These are phyloP conservation scores for Enhydra lutris DNA, from an alignment of 2,113 vertebrate genomes.

Conservation along the genomic window DNA sequence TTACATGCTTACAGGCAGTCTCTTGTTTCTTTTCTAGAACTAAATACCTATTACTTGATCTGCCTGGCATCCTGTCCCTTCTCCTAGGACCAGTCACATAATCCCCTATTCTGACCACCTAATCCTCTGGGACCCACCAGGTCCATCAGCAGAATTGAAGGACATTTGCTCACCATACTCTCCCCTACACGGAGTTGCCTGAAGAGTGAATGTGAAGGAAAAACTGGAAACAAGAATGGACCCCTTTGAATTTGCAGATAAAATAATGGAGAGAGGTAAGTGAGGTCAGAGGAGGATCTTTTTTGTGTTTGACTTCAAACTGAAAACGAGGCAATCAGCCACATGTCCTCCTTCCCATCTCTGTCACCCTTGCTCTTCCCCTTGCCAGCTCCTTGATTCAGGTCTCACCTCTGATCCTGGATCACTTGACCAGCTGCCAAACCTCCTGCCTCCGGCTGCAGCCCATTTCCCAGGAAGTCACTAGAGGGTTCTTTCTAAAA, in stretches of 20 bases:
- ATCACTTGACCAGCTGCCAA: not conserved
- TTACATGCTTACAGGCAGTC: not conserved
- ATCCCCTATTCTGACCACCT: not conserved
- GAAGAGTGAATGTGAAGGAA: not conserved
- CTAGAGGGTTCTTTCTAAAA: not conserved
- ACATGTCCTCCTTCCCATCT: not conserved
- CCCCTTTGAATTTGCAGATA: not conserved
- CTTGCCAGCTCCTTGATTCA: not conserved
- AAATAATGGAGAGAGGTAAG: not conserved
- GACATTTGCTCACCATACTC: not conserved
- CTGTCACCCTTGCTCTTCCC: not conserved
- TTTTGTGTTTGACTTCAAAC: not conserved
- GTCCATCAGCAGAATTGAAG: not conserved
- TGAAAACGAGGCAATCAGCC: not conserved
- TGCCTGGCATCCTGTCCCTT: not conserved
- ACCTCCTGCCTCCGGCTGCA: not conserved
- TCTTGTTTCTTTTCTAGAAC: not conserved
- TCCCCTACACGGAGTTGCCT: not conserved
- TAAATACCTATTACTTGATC: not conserved
- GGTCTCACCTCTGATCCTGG: not conserved
- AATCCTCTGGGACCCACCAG: not conserved
- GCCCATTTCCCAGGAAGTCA: not conserved
- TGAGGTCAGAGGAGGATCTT: not conserved
- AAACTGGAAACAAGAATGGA: not conserved
- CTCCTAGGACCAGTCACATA: not conserved